Evolutionary conservation across 2,797 vertebrate genomes (phyloP).

Genomic region (Podarcis lilfordi): DNA sequence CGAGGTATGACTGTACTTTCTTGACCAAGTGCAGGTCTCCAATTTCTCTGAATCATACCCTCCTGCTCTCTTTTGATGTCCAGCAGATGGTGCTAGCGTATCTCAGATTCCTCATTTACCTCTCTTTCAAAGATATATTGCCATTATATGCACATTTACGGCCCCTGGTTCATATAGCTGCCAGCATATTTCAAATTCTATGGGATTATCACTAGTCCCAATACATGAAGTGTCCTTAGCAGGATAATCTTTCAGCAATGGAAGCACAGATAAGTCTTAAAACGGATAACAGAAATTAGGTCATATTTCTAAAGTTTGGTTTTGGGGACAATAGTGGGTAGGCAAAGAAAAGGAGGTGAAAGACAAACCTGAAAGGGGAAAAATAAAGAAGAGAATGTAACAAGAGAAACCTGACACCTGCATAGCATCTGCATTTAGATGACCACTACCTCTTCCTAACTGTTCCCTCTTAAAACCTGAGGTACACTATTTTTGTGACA

Average conservation of each 20-base stretch:
- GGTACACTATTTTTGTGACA: too few relatives aligned
- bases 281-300: not conserved
- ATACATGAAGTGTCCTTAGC: not conserved
- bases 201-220: not conserved
- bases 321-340: not conserved
- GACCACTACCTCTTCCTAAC: too few relatives aligned
- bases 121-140: not conserved
- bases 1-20: not conserved
- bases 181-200: not conserved
- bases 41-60: not conserved
- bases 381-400: not conserved
- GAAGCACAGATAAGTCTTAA: not conserved
- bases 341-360: not conserved
- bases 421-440: too few relatives aligned
- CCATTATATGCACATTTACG: not conserved
- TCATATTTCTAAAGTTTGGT: not conserved
- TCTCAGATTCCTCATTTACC: not conserved
- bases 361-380: not conserved
- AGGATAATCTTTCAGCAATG: not conserved
- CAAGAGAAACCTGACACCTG: not conserved
- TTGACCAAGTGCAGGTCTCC: not conserved
- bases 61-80: not conserved
- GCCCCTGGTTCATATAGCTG: not conserved
- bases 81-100: conserved; percentile 1
- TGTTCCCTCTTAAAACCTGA: too few relatives aligned